Conservation (phyloP, 2,113 vertebrate genomes). For the Onychostruthus taczanowskii region DNA sequence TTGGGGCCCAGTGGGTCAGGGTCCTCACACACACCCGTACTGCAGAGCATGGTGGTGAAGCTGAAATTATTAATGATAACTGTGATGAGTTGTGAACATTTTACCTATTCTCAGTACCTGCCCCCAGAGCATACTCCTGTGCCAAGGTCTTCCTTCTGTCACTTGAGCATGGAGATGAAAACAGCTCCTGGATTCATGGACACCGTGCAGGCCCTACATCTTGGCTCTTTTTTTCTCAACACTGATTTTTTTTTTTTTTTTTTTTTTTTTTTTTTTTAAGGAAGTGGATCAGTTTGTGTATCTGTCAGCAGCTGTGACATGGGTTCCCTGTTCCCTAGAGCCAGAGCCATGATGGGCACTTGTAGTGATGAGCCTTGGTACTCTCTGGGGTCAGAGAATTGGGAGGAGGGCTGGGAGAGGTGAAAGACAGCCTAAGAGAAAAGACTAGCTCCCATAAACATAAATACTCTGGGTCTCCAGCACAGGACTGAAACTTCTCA, state of each 20-base stretch:
- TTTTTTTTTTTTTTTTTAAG: not conserved
- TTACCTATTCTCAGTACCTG: not conserved
- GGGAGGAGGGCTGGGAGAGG: not conserved
- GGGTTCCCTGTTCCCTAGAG: not conserved
- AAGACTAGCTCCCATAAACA: not conserved
- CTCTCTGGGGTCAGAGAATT: not conserved
- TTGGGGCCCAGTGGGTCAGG: not conserved
- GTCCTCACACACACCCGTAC: not conserved
- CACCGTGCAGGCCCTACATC: not conserved
- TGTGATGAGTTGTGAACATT: not conserved
- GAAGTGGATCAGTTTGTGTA: not conserved
- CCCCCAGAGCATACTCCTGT: not conserved
- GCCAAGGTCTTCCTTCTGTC: not conserved
- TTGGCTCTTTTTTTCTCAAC: not conserved
- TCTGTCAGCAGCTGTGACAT: not conserved
- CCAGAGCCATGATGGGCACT: no score
- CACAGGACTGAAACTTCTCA: not conserved
- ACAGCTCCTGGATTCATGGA: not conserved
- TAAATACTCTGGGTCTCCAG: not conserved
- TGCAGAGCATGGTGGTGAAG: not conserved
- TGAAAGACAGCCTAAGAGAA: not conserved
- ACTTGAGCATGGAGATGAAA: not conserved
- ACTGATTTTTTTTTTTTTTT: not conserved
- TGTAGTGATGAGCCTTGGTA: not conserved
- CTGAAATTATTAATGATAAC: not conserved